Base-by-base conservation (phyloP, 2,888 invertebrate genomes). In the Palloptera scutellata region DNA sequence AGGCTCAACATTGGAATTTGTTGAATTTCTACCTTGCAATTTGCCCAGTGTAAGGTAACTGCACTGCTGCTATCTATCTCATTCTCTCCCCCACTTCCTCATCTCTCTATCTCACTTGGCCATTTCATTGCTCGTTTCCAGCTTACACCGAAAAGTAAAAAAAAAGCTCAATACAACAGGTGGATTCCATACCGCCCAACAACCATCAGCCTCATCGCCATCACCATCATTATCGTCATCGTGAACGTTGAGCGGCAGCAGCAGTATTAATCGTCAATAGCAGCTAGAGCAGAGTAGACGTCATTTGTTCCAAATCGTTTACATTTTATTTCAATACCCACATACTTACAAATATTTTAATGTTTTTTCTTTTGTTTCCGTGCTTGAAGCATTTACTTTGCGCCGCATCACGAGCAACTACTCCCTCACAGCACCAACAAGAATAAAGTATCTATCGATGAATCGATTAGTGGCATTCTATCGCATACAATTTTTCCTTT, bases 21-120 rank as follows among this genome's bases (percentile, higher is more conserved):
- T 81, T 81, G 79, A 81, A 79, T 81, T 77, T 77, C 76, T 76
- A 75, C 76, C 77, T 79, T 76, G 79, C 79, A 81, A 81, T 82
- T 81, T 81, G 80, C 77, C 79, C 75, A 70, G 64, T 71, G 66
- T 13, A n/a, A n/a, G n/a, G n/a, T n/a, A 30, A 6, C 30, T 30
- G 30, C 30, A 30, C 30, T 30, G 3, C 6, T 4, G 30, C 30
- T 30, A 30, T 30, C 30, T 30, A 2, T 30, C 30, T 30, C 30
- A 4, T 6, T 30, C 30, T 30, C 30, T 30, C 6, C 6, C 30
- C 6, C 30, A 4, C 30, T 2, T 4, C 6, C 30, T 30, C 30
- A 6, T 4, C 6, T 30, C 30, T 30, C 30, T 30, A 4, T 30
- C 30, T 30, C 30, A 30, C 12, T 53, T 17, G 53, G 4, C 3